Evolutionary conservation across 2,888 invertebrate genomes (phyloP).

Genomic region (Polydrusus cervinus): DNA sequence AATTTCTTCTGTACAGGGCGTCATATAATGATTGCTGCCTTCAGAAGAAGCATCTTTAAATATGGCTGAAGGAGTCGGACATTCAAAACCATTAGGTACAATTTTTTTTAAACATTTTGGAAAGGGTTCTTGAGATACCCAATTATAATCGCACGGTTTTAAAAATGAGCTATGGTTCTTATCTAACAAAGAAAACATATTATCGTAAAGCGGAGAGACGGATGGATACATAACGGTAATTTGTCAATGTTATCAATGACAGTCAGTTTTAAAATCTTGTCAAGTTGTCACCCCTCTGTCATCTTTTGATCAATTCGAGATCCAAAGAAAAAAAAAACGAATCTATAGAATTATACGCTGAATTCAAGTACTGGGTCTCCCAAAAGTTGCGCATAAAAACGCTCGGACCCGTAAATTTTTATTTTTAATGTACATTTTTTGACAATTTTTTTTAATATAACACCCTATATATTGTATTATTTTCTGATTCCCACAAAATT

Average conservation of each 20-base stretch:
- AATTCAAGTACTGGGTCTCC: too few species aligned
- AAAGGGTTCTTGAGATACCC: too few species aligned
- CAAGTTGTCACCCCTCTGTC: too few species aligned
- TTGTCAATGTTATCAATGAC: neutral
- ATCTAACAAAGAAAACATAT: slow-evolving; percentile 20
- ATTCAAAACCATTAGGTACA: neutral
- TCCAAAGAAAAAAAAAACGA: too few species aligned
- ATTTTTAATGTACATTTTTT: too few species aligned
- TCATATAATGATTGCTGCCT: neutral
- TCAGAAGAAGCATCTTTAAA: neutral
- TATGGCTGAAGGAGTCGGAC: neutral
- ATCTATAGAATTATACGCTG: too few species aligned
- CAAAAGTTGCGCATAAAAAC: too few species aligned
- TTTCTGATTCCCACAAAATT: too few species aligned
- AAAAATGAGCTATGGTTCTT: slow-evolving; percentile 10
- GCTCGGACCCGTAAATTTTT: too few species aligned
- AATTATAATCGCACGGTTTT: neutral
- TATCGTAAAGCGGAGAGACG: neutral
- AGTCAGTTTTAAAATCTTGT: neutral
- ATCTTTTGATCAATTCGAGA: neutral
- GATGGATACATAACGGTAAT: neutral
- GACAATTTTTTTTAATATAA: too few species aligned
- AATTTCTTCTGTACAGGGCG: neutral
- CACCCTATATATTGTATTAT: too few species aligned
- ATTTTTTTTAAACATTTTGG: neutral